phyloP scores from a whole-genome alignment of 2,113 vertebrate species.

The Cavia porcellus region DNA sequence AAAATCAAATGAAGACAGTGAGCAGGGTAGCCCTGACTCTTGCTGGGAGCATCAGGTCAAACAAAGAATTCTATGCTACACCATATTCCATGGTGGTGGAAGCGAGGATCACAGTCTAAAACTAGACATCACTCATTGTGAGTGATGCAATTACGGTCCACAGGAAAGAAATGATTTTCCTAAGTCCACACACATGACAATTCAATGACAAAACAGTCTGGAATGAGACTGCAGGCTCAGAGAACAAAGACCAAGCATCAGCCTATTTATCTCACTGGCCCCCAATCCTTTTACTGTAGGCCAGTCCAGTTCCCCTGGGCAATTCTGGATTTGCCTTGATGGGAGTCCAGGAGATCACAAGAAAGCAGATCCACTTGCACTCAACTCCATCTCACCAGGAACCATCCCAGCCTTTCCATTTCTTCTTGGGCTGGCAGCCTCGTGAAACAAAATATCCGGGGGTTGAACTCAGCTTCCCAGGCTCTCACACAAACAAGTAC shows the following conservation, averaged over 20 bases:
- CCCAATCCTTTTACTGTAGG: not conserved
- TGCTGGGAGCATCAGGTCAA: slow-evolving; percentile 10
- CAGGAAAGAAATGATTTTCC: slow-evolving; percentile 25
- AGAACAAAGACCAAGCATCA: not conserved
- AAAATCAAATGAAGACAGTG: slow-evolving; percentile 15
- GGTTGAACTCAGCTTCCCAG: not conserved
- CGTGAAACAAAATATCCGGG: not conserved
- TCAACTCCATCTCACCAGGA: slow-evolving; percentile 12
- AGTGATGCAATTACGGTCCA: not conserved
- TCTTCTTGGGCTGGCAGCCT: slow-evolving; percentile 1
- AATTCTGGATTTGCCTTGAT: slow-evolving; percentile 22
- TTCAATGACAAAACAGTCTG: slow-evolving; percentile 15
- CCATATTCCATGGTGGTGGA: not conserved
- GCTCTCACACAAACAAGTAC: slow-evolving; percentile 24
- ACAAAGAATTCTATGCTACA: not conserved
- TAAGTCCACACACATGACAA: not conserved
- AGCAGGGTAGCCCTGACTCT: not conserved
- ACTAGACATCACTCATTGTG: not conserved
- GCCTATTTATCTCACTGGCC: not conserved
- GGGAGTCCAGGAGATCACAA: not conserved
- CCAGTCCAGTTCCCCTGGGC: not conserved
- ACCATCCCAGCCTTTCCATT: not conserved
- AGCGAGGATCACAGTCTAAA: slow-evolving; percentile 1
- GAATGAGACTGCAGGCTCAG: not conserved
- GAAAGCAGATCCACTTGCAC: not conserved